Conservation (phyloP, 2,113 vertebrate species). For the Sula dactylatra region DNA sequence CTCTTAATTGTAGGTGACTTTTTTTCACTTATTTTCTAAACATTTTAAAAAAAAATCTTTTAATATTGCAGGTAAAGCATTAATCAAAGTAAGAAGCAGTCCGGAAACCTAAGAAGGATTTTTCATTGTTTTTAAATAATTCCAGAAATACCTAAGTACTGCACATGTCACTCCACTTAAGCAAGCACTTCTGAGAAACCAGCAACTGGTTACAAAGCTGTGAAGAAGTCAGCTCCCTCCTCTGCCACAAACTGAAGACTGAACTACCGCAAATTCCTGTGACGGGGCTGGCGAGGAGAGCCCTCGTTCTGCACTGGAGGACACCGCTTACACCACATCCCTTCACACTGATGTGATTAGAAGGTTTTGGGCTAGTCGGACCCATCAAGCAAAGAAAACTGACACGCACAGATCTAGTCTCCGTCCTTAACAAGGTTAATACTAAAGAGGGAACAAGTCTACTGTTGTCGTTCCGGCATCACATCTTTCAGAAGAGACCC, state of each 20-base stretch:
- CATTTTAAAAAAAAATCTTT: not conserved
- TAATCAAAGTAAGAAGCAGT: not conserved
- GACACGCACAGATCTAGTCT: not conserved
- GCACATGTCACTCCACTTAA: not conserved
- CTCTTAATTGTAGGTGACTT: not conserved
- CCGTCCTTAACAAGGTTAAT: not conserved
- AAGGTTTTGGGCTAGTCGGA: not conserved
- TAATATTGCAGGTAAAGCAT: not conserved
- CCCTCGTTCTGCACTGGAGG: not conserved
- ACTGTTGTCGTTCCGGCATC: not conserved
- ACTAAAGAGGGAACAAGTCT: not conserved
- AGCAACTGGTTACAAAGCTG: not conserved
- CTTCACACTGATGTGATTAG: not conserved
- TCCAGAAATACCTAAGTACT: not conserved
- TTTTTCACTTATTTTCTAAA: not conserved
- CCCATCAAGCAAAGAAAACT: not conserved
- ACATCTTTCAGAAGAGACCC: not conserved
- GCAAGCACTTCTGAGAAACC: not conserved
- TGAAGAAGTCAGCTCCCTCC: not conserved
- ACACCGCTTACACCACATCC: not conserved
- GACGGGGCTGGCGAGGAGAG: not conserved
- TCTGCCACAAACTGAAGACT: not conserved
- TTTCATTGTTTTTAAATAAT: constrained; percentile 20
- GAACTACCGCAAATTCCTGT: not conserved
- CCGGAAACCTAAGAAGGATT: not conserved